Conservation (phyloP, 2,888 invertebrate genomes). For the Petrophora chlorosata region DNA sequence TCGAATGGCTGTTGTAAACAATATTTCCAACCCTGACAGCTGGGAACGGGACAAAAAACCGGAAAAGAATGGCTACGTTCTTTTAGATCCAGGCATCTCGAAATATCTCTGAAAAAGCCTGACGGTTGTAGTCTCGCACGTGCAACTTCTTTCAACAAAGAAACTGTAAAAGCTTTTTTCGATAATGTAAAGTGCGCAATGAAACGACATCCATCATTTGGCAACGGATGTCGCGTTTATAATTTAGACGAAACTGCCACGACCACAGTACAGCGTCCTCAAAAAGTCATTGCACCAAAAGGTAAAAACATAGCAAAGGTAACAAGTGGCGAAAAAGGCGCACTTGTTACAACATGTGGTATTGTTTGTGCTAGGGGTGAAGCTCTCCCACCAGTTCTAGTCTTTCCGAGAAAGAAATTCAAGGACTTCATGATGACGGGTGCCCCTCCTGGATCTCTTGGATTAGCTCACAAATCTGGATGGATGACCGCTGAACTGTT, state of each 20-base stretch:
- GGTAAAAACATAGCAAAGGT: conserved; percentile 1
- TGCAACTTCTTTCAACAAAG: conserved; percentile 28
- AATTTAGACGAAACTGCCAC: conserved; percentile 31
- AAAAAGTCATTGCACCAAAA: conserved; percentile 22
- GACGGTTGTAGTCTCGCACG: conserved; percentile 31
- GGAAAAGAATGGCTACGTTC: conserved; percentile 5
- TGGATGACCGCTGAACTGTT: no score
- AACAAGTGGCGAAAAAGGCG: no score
- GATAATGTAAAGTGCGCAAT: conserved; percentile 27
- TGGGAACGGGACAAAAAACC: no score
- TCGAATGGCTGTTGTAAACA: neutral
- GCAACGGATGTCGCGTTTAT: no score
- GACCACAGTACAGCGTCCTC: conserved; percentile 8
- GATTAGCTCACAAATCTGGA: no score
- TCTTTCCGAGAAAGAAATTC: no score
- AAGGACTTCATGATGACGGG: no score
- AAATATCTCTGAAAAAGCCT: conserved; percentile 15
- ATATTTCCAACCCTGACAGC: no score
- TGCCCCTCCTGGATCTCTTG: no score
- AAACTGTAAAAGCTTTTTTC: conserved; percentile 25
- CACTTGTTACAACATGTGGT: no score
- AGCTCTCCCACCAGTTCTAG: no score
- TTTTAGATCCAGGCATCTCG: neutral
- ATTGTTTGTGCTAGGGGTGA: no score
- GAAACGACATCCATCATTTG: conserved; percentile 17